Evolutionary conservation across 2,113 vertebrate species (phyloP).

Genomic region (Callorhinus ursinus): DNA sequence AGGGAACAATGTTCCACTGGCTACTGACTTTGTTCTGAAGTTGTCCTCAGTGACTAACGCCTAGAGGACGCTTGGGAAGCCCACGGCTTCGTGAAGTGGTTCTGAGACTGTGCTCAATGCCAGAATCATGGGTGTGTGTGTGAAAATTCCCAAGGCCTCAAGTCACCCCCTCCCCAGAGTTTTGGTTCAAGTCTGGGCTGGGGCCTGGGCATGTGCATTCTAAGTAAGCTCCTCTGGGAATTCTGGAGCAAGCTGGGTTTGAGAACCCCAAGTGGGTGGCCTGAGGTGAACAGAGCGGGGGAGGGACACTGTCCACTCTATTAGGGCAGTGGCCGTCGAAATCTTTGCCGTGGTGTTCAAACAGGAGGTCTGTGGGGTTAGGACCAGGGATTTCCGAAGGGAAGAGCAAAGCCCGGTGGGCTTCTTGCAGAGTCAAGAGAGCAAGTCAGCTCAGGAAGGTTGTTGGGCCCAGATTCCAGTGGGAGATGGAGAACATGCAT

Average conservation of each 20-base stretch:
- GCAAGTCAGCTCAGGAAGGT: neutral
- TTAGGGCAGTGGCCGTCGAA: neutral
- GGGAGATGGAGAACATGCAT: neutral
- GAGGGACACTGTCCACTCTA: neutral
- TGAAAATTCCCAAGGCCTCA: neutral
- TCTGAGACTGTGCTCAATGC: neutral
- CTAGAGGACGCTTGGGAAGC: neutral
- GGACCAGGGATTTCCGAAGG: neutral
- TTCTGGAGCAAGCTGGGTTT: neutral
- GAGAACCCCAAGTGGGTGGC: neutral
- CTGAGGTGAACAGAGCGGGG: neutral
- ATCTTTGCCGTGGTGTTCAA: neutral
- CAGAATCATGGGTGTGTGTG: neutral
- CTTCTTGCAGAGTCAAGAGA: neutral
- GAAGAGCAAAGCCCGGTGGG: neutral
- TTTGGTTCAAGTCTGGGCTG: neutral
- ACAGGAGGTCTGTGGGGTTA: neutral
- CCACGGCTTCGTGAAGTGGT: neutral
- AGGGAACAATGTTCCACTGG: neutral
- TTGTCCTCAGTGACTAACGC: neutral
- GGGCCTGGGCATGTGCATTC: neutral
- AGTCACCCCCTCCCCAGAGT: neutral
- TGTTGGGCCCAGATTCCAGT: neutral
- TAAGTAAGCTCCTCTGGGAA: neutral
- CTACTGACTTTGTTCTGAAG: neutral